Evolutionary conservation across 2,113 vertebrate species (phyloP).

Genomic region (Mesembrinibis cayennensis): DNA sequence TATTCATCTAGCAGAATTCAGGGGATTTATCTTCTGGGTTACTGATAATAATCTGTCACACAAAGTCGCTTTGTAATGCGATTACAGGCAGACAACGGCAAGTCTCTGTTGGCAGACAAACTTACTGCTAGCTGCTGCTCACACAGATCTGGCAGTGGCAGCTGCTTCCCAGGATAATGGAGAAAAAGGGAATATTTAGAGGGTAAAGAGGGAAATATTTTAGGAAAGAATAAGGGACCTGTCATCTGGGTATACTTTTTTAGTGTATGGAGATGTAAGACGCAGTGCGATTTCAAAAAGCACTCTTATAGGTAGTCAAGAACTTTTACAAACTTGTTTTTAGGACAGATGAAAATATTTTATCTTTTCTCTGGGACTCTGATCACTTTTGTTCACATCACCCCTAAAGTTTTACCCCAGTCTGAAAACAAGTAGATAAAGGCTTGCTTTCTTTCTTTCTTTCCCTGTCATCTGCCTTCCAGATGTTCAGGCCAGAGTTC

Average conservation of each 20-base stretch:
- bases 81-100: neutral
- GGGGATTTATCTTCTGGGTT: neutral
- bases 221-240: neutral
- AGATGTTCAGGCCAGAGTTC: neutral
- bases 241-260: neutral
- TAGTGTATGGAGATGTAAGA: neutral
- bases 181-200: neutral
- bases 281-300: neutral
- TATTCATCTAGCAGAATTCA: neutral
- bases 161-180: neutral
- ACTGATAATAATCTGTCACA: neutral
- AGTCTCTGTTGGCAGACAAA: neutral
- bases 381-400: neutral
- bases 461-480: neutral
- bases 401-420: neutral
- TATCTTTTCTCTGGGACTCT: neutral
- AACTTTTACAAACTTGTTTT: neutral
- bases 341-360: neutral
- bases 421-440: neutral
- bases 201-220: neutral
- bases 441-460: neutral
- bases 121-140: neutral
- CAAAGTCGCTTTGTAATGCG: neutral
- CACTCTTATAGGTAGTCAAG: neutral
- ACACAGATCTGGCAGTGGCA: neutral